Evolutionary conservation across 2,888 invertebrate genomes (phyloP), one percentile per base, ranked within the genome.

Genomic region (Heliconius cydno): DNA sequence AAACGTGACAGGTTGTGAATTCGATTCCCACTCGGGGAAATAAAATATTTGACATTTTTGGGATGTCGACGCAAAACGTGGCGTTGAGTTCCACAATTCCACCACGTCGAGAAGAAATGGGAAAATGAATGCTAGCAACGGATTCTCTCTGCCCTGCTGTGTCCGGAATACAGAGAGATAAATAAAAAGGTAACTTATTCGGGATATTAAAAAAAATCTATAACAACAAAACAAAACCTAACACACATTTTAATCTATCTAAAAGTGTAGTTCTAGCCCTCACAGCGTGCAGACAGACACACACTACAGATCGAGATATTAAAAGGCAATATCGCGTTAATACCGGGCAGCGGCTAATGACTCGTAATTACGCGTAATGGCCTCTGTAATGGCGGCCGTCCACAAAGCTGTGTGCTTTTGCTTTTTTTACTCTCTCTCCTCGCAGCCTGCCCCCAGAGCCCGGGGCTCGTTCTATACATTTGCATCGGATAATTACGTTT

Each of bases 331-430:
- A 92, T 90, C 86, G 82, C 88, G 87, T 90, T 90, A 88, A 89
- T 86, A 85, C 85, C 86, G 87, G 88, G 90, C 89, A 90, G 92
- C 92, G 88, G 80, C 91, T 94, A 94, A 94, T 94, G 93, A 92
- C 92, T 89, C 89, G 91, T 93, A 94, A 94, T 94, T 94, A 93
- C 92, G 90, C 86, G 93, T 94, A 94, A 94, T 94, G 92, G 93
- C 90, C 89, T 87, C 90, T 82, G 90, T 89, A 90, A 91, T 91
- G 90, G 90, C 92, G 92, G 92, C 88, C 70, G 86, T 90, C 90
- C 91, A 91, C 93, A 94, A 94, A 92, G 92, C 89, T 85, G 83
- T 86, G 87, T 90, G 89, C 88, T 87, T 88, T 89, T 89, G 88
- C 87, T 85, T 86, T 87, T 89, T 86, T 86, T 52, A 12, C 41